Conservation (phyloP, 2,113 vertebrate genomes). For the Laticauda laticaudata region DNA sequence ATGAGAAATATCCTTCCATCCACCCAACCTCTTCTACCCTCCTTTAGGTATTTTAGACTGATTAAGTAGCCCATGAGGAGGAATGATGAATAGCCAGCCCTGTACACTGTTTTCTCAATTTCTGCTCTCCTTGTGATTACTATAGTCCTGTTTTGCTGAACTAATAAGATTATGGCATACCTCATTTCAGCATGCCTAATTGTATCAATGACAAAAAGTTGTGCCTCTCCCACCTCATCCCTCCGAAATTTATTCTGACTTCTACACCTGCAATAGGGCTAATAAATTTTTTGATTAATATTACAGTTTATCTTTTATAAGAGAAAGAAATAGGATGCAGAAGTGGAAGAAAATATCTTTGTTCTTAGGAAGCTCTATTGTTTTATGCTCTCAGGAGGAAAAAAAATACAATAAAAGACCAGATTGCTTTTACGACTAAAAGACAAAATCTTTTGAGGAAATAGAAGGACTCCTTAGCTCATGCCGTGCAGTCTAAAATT, state of each 20-base stretch:
- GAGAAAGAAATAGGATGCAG: background rate
- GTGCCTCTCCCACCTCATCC: background rate
- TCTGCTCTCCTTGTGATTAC: background rate
- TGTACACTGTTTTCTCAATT: conserved; percentile 21
- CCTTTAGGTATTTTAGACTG: background rate
- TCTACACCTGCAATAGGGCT: background rate
- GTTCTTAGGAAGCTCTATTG: background rate
- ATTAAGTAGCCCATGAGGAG: conserved; percentile 5
- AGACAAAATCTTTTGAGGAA: background rate
- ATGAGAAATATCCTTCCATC: background rate
- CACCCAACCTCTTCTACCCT: background rate
- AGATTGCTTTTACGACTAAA: background rate
- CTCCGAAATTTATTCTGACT: background rate
- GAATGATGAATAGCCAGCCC: background rate
- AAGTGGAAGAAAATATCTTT: background rate
- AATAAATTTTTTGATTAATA: background rate
- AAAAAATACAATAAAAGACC: background rate
- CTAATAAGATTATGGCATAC: background rate
- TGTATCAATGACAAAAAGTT: background rate
- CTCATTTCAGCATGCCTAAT: background rate
- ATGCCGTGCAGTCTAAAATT: background rate
- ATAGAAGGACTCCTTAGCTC: background rate
- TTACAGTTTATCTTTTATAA: background rate
- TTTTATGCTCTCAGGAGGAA: background rate
- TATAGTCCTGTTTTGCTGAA: background rate